Conservation (phyloP, 2,113 vertebrate genomes). For the Nesoenas mayeri region DNA sequence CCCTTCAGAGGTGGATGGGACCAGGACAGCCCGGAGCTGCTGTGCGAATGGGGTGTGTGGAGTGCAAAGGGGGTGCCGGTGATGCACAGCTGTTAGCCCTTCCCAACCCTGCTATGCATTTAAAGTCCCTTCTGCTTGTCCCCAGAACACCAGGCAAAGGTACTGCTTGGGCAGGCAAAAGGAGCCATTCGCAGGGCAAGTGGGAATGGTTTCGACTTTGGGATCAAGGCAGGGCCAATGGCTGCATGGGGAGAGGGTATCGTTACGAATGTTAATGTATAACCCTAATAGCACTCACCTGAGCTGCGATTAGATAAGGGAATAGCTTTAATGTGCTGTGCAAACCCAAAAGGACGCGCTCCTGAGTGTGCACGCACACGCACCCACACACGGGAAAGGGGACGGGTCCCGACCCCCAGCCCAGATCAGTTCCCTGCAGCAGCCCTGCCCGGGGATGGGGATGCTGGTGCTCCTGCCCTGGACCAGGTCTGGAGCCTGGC, state of each 20-base stretch:
- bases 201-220: constrained; percentile 34
- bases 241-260: constrained; percentile 41
- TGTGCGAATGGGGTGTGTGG: accelerated
- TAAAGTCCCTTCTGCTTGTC: background rate
- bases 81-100: background rate
- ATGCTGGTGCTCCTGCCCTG: background rate
- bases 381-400: background rate
- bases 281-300: constrained; percentile 73
- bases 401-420: background rate
- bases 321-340: constrained; percentile 71
- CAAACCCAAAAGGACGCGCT: constrained; percentile 36
- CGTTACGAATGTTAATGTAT: constrained; percentile 63
- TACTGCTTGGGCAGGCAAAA: background rate
- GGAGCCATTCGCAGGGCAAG: background rate
- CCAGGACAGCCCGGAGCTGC: background rate
- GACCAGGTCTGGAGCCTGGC: background rate
- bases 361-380: background rate
- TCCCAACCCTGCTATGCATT: background rate
- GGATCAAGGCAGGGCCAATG: constrained; percentile 65
- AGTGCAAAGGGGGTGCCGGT: background rate
- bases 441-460: background rate
- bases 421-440: background rate
- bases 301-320: constrained; percentile 66
- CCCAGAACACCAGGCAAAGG: background rate
- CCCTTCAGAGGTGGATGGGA: background rate